Evolutionary conservation across 2,113 vertebrate species (phyloP).

Genomic region (Enhydra lutris): DNA sequence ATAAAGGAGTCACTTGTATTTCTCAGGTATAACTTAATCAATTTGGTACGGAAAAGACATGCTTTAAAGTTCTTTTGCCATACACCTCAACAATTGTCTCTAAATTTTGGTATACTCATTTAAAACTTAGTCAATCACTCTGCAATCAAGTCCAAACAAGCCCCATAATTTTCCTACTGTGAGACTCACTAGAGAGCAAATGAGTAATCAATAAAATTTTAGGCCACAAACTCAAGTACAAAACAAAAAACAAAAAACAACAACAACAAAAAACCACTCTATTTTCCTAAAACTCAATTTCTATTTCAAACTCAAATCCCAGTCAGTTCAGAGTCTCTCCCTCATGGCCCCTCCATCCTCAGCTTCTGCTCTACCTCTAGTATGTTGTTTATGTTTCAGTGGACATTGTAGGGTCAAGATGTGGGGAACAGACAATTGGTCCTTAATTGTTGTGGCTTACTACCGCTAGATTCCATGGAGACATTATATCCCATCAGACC

Average conservation of each 20-base stretch:
- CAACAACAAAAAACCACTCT: background rate
- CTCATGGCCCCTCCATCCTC: background rate
- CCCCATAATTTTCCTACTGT: background rate
- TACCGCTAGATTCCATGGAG: background rate
- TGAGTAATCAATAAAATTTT: background rate
- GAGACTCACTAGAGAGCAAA: background rate
- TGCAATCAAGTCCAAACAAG: background rate
- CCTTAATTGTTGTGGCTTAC: background rate
- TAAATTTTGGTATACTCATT: background rate
- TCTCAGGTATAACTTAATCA: conserved; percentile 6
- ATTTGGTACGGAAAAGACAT: background rate
- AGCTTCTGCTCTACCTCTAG: background rate
- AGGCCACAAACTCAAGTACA: background rate
- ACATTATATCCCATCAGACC: background rate
- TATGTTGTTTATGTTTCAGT: background rate
- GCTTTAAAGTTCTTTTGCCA: background rate
- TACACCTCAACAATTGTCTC: background rate
- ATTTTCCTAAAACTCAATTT: conserved; percentile 33
- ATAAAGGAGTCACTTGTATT: background rate
- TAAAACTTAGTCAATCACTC: background rate
- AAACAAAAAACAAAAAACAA: no score
- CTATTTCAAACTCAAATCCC: background rate
- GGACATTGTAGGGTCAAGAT: background rate
- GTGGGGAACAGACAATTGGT: background rate
- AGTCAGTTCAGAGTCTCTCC: background rate